These are phyloP conservation scores for Gasterosteus nipponicus DNA, from an alignment of 2,113 vertebrate species.

Conservation along the genomic window DNA sequence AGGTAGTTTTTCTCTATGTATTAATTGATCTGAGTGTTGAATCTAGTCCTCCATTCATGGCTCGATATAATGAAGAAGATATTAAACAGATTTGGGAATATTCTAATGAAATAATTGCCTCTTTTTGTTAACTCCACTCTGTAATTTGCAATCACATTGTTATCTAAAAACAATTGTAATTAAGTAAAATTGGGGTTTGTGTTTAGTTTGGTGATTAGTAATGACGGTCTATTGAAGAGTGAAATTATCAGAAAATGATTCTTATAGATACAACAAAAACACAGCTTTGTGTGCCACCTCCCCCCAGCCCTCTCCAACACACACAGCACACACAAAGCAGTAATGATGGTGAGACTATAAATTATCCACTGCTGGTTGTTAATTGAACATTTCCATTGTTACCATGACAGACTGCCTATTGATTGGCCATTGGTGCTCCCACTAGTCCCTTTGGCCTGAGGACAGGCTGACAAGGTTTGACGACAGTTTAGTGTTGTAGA, in stretches of 20 bases:
- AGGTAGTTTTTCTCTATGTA: conserved; percentile 76
- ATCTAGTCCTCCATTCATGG: conserved; percentile 71
- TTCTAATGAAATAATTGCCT: conserved; percentile 75
- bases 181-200: conserved; percentile 73
- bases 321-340: conserved; percentile 61
- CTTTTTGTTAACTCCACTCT: conserved; percentile 54
- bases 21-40: conserved; percentile 76
- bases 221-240: conserved; percentile 61
- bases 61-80: conserved; percentile 72
- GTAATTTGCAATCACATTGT: conserved; percentile 69
- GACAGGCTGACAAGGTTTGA: conserved; percentile 84
- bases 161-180: conserved; percentile 80
- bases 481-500: conserved; percentile 15
- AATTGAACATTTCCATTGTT: conserved; percentile 93
- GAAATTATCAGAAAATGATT: conserved; percentile 72
- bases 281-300: conserved; percentile 55
- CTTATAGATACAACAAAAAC: conserved; percentile 81
- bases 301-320: not conserved
- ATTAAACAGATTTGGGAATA: conserved; percentile 69
- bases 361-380: conserved; percentile 85
- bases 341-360: conserved; percentile 84
- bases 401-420: conserved; percentile 89
- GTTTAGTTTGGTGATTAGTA: conserved; percentile 71
- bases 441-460: conserved; percentile 69
- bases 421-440: conserved; percentile 75